These are phyloP conservation scores for Mesodorylaimus sp. DNA, from an alignment of 2,888 invertebrate species.

Conservation along the genomic window DNA sequence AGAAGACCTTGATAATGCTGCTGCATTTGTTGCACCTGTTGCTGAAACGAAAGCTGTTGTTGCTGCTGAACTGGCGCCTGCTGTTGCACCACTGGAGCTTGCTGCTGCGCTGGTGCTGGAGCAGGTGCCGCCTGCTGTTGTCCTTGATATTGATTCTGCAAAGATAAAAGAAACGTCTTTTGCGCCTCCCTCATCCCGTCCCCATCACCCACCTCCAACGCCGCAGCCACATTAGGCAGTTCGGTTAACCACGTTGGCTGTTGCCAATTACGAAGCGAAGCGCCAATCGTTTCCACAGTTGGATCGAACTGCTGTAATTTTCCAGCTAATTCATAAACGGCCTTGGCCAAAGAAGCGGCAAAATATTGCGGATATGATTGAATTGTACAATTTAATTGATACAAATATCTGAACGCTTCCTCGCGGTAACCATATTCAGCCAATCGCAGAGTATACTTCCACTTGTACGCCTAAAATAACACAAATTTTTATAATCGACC, in stretches of 20 bases:
- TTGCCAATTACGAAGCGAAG: too few relatives aligned
- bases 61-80: neutral
- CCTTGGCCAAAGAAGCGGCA: too few relatives aligned
- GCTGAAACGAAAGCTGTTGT: constrained; percentile 9
- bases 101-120: neutral
- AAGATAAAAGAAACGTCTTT: too few relatives aligned
- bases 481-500: too few relatives aligned
- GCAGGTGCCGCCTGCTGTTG: too few relatives aligned
- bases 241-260: too few relatives aligned
- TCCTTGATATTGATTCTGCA: too few relatives aligned
- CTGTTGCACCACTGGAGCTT: neutral
- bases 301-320: too few relatives aligned
- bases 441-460: constrained; percentile 56
- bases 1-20: neutral
- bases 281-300: too few relatives aligned
- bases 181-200: neutral
- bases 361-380: too few relatives aligned
- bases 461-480: constrained; percentile 61
- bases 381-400: too few relatives aligned
- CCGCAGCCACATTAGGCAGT: neutral
- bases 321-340: too few relatives aligned
- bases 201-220: neutral
- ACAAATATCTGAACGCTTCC: constrained; percentile 38
- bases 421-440: constrained; percentile 56
- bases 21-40: constrained; percentile 6